A percentile compares a stretch with the other conserved stretches of the same genome.
Evolutionary conservation across 2,797 vertebrate genomes (phyloP).

Genomic region (Dicrostonyx torquatus): DNA sequence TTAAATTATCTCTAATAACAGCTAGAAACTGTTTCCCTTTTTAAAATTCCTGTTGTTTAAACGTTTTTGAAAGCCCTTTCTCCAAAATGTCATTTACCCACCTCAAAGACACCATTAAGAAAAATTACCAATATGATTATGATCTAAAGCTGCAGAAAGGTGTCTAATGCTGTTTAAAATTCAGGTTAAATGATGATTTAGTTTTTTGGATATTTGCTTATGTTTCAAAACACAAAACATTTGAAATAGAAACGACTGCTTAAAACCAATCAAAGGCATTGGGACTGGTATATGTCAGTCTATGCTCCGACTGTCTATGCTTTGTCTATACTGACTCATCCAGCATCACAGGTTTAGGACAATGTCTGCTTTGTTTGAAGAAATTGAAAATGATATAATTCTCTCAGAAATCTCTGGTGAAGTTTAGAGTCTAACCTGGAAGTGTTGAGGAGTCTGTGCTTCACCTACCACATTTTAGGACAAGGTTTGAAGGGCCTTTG

Average conservation of each 20-base stretch:
- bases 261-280: neutral
- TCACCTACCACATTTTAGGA: neutral
- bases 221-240: neutral
- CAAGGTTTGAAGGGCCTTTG: neutral
- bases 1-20: constrained; percentile 38
- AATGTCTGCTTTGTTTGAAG: neutral
- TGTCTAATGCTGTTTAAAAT: neutral
- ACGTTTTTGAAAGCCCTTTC: neutral
- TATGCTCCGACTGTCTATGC: neutral
- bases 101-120: neutral
- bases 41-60: constrained; percentile 7
- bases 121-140: neutral
- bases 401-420: neutral
- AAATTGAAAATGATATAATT: neutral
- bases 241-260: constrained; percentile 26
- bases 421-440: neutral
- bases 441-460: neutral
- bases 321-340: neutral
- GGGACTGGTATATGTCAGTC: neutral
- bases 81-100: constrained; percentile 13
- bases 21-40: neutral
- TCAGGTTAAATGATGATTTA: neutral
- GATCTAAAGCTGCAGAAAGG: neutral
- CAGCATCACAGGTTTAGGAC: neutral
- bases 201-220: constrained; percentile 15